Conservation (phyloP, 2,797 vertebrate genomes). For the Phyllotis vaccarum region DNA sequence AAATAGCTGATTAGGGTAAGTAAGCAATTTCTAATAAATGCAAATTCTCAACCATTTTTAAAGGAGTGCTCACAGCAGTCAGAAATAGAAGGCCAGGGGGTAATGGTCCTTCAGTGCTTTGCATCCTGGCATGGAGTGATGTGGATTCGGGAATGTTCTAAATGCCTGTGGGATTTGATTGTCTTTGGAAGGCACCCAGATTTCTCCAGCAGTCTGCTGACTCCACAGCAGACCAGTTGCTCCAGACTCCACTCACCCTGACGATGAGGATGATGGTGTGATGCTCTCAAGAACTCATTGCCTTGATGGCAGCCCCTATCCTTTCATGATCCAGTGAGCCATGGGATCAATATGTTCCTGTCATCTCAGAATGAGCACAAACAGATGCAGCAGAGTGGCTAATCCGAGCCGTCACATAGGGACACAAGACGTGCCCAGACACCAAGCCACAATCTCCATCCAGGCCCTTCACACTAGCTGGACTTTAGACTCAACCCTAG, state of each 20-base stretch:
- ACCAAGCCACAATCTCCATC: background rate
- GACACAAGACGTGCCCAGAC: background rate
- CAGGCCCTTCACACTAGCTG: background rate
- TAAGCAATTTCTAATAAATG: conserved; percentile 87
- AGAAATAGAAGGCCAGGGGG: conserved; percentile 77
- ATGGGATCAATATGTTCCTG: background rate
- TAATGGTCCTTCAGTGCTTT: conserved; percentile 33
- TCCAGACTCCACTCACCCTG: background rate
- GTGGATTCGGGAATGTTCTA: background rate
- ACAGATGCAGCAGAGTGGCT: background rate
- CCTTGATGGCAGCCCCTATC: background rate
- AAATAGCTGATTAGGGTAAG: conserved; percentile 87
- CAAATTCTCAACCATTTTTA: conserved; percentile 80
- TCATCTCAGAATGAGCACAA: background rate
- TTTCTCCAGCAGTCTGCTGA: conserved; percentile 19
- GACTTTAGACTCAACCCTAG: background rate
- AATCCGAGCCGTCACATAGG: background rate
- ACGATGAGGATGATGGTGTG: background rate
- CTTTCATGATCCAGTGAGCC: background rate
- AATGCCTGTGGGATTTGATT: conserved; percentile 14
- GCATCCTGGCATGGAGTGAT: background rate
- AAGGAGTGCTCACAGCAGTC: conserved; percentile 75
- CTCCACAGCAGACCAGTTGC: background rate
- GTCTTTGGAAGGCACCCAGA: conserved; percentile 35
- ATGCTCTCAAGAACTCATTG: background rate